phyloP scores from a whole-genome alignment of 2,797 vertebrate species.

The Dendrocincla tyrannina region DNA sequence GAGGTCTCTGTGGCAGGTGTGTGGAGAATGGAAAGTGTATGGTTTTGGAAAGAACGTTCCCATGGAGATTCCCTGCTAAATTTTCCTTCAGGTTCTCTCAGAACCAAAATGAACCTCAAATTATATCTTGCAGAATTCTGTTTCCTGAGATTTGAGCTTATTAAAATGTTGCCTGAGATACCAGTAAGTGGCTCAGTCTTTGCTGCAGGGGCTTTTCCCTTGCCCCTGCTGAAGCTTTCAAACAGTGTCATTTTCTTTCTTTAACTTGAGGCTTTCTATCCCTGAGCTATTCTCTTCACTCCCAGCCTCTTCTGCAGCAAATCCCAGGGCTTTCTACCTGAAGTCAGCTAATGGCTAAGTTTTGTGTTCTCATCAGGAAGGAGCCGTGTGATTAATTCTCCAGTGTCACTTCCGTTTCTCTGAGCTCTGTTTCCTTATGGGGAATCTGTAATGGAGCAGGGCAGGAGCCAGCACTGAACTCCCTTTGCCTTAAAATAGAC shows the following conservation, averaged over 20 bases:
- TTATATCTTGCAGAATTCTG: neutral
- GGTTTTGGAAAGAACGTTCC: neutral
- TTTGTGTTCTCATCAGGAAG: conserved; percentile 14
- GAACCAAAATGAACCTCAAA: conserved; percentile 17
- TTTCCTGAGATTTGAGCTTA: conserved; percentile 8
- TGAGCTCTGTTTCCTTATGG: neutral
- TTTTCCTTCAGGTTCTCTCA: conserved; percentile 2
- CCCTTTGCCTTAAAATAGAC: conserved; percentile 19
- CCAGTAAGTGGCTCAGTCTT: neutral
- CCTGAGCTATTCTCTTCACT: neutral
- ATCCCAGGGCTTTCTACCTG: neutral
- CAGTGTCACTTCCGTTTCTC: neutral
- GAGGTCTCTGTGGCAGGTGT: neutral
- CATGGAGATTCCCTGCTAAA: neutral
- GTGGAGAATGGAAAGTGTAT: neutral
- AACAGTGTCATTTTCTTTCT: neutral
- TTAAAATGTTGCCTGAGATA: conserved; percentile 38
- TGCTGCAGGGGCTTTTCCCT: conserved; percentile 11
- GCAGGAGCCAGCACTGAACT: neutral
- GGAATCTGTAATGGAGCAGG: neutral
- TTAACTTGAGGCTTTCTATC: neutral
- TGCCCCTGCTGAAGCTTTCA: neutral
- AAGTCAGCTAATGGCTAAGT: neutral
- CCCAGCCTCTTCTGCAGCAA: neutral
- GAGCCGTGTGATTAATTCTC: conserved; percentile 11